A percentile compares a stretch with the other conserved stretches of the same genome.
phyloP scores from a whole-genome alignment of 2,888 invertebrate genomes.

The Bugula neritina region DNA sequence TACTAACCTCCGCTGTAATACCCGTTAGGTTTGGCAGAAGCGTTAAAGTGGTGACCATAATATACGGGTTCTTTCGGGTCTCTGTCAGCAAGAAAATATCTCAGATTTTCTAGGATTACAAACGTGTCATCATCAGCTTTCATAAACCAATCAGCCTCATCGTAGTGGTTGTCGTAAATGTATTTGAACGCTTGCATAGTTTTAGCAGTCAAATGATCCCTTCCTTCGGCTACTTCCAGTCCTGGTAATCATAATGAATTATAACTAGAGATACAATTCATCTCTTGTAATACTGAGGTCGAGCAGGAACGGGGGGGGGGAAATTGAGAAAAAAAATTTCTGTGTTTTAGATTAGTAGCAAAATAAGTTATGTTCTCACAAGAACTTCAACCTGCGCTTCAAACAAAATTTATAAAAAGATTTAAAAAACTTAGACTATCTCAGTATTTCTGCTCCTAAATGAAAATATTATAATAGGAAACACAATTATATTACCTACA shows the following conservation, averaged over 20 bases:
- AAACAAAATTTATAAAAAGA: too few relatives aligned
- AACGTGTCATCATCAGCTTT: conserved; percentile 99
- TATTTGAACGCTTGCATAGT: conserved; percentile 89
- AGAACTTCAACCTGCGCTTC: too few relatives aligned
- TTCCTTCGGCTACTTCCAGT: conserved; percentile 76
- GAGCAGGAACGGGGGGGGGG: background rate
- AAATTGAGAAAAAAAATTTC: background rate
- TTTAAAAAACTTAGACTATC: too few relatives aligned
- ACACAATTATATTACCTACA: too few relatives aligned
- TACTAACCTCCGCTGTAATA: conserved; percentile 24
- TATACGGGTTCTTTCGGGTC: conserved; percentile 72
- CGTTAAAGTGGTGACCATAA: conserved; percentile 59
- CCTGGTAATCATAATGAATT: conserved; percentile 42
- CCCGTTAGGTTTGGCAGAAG: conserved; percentile 35
- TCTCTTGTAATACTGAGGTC: too few relatives aligned
- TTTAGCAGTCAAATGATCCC: conserved; percentile 88
- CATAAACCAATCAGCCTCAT: conserved; percentile 90
- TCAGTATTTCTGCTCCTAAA: too few relatives aligned
- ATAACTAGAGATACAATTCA: conserved; percentile 55
- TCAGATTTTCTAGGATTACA: conserved; percentile 87
- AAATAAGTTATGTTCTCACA: background rate
- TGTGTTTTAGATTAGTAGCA: background rate
- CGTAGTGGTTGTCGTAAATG: conserved; percentile 70
- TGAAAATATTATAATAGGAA: too few relatives aligned
- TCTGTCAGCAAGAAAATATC: conserved; percentile 76